These are phyloP conservation scores for Pseudorectes ferrugineus DNA, from an alignment of 2,113 vertebrate genomes.

Conservation along the genomic window DNA sequence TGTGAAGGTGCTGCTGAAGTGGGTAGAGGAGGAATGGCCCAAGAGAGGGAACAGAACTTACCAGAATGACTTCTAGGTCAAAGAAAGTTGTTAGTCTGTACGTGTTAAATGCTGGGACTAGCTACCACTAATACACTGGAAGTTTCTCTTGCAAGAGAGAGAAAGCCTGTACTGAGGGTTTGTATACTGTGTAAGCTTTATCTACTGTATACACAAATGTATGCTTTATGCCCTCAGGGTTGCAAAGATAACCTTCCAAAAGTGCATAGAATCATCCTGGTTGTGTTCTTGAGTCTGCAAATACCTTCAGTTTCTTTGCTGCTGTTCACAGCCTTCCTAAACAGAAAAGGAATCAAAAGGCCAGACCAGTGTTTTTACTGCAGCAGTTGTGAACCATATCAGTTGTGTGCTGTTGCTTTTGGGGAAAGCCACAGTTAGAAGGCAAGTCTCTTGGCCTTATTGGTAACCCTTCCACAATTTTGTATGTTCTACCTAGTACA, in stretches of 20 bases:
- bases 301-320: background rate
- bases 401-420: background rate
- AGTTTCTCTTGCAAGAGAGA: background rate
- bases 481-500: background rate
- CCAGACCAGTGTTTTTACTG: background rate
- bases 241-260: slow-evolving; percentile 3
- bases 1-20: slow-evolving; percentile 86
- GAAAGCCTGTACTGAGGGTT: background rate
- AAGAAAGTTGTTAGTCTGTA: background rate
- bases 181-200: background rate
- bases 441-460: background rate
- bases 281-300: background rate
- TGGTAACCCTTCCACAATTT: background rate
- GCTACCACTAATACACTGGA: background rate
- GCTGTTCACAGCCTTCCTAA: background rate
- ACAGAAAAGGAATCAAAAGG: background rate
- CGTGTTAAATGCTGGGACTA: background rate
- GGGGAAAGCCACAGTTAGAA: background rate
- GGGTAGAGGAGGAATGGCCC: slow-evolving; percentile 95
- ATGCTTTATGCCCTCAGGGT: background rate
- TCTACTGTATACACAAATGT: background rate
- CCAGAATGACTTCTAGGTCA: slow-evolving; percentile 66
- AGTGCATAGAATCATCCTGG: background rate
- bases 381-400: background rate
- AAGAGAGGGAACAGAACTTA: slow-evolving; percentile 77